phyloP scores from a whole-genome alignment of 2,113 vertebrate genomes.

The Crocuta crocuta region DNA sequence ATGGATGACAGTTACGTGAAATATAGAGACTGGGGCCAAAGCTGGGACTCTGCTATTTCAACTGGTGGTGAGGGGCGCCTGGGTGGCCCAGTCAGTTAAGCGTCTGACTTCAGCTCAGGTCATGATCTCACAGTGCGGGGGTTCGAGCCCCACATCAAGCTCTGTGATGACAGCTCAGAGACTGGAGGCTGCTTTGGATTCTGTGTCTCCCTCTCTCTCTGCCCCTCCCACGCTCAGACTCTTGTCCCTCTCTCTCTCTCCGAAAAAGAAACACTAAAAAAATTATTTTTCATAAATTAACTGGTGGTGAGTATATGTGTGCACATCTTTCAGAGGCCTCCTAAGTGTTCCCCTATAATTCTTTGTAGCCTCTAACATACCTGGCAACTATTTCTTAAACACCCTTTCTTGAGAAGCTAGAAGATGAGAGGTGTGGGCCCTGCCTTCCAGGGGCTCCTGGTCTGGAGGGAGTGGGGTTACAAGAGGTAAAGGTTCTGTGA shows the following conservation, averaged over 20 bases:
- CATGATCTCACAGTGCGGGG: too few relatives aligned
- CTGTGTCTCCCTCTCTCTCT: too few relatives aligned
- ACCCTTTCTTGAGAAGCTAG: neutral
- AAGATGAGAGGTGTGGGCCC: constrained; percentile 6
- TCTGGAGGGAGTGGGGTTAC: neutral
- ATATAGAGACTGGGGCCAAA: neutral
- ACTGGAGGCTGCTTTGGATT: too few relatives aligned
- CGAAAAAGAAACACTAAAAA: too few relatives aligned
- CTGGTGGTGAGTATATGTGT: neutral
- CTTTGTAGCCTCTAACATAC: neutral
- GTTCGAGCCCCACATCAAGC: too few relatives aligned
- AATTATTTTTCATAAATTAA: neutral
- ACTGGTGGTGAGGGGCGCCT: neutral
- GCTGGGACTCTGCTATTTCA: neutral
- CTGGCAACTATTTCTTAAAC: neutral
- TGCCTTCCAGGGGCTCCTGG: neutral
- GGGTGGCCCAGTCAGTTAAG: too few relatives aligned
- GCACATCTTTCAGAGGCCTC: neutral
- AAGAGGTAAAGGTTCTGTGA: neutral
- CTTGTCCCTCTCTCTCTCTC: too few relatives aligned
- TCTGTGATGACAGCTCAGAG: too few relatives aligned
- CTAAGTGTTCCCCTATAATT: neutral
- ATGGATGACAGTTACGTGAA: neutral
- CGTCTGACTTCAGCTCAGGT: too few relatives aligned
- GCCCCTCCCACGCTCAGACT: too few relatives aligned